phyloP scores from a whole-genome alignment of 2,113 vertebrate species.

The Oophaga pumilio region DNA sequence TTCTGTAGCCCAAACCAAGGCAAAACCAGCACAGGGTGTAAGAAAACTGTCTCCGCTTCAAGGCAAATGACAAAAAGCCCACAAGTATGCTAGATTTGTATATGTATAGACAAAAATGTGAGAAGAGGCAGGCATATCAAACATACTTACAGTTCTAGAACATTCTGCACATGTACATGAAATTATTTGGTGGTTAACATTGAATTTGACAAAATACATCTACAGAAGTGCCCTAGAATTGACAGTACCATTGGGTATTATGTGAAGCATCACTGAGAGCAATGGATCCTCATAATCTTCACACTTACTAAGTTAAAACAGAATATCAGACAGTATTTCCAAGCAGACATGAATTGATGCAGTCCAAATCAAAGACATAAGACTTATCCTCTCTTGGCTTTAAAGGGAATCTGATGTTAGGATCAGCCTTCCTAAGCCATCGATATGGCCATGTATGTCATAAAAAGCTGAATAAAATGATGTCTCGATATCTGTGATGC shows the following conservation, averaged over 20 bases:
- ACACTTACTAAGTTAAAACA: background rate
- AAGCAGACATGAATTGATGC: background rate
- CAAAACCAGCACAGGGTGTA: background rate
- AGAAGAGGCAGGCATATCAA: background rate
- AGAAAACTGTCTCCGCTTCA: background rate
- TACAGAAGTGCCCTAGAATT: too few relatives aligned
- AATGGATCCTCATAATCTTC: too few relatives aligned
- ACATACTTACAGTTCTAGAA: background rate
- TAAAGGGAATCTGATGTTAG: too few relatives aligned
- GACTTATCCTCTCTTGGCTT: too few relatives aligned
- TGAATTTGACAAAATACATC: too few relatives aligned
- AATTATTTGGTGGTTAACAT: background rate
- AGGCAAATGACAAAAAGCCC: background rate
- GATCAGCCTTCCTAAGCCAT: too few relatives aligned
- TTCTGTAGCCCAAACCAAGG: background rate
- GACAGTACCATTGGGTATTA: too few relatives aligned
- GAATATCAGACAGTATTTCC: background rate
- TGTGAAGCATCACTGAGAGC: too few relatives aligned
- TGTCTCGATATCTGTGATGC: too few relatives aligned
- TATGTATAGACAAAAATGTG: slow-evolving; percentile 46
- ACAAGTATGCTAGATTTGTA: background rate
- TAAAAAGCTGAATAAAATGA: too few relatives aligned
- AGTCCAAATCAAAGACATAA: background rate
- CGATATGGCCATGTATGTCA: too few relatives aligned
- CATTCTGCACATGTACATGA: background rate